Percentiles rank a stretch among this genome's conserved stretches.
Conservation (phyloP, 2,113 vertebrate genomes). For the Callopanchax toddi region DNA sequence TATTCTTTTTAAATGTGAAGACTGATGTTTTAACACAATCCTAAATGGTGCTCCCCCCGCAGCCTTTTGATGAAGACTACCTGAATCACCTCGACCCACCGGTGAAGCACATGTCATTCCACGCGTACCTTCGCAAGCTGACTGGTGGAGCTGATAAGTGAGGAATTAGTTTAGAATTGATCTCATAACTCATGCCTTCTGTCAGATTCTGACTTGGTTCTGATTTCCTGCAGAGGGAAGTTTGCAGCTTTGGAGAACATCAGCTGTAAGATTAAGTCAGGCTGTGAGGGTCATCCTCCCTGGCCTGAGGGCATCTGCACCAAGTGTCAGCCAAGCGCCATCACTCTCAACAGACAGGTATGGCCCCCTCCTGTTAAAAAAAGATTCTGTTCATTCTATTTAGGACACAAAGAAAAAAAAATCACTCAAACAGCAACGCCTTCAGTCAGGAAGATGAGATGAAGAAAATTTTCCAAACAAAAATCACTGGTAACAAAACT, state of each 20-base stretch:
- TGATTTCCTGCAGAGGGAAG: slow-evolving; percentile 85
- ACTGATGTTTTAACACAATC: not conserved
- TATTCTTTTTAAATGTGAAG: not conserved
- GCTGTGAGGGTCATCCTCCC: slow-evolving; percentile 95
- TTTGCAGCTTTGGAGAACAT: slow-evolving; percentile 98
- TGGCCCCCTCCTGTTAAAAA: not conserved
- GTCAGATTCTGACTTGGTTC: not conserved
- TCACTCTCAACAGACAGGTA: slow-evolving; percentile 97
- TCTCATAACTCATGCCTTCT: rapidly evolving
- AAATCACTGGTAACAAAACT: too few relatives aligned
- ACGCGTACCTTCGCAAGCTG: slow-evolving; percentile 98
- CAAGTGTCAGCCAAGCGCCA: slow-evolving; percentile 97
- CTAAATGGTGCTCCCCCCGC: slow-evolving; percentile 24
- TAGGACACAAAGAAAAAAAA: too few relatives aligned
- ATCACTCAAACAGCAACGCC: too few relatives aligned
- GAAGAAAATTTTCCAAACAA: too few relatives aligned
- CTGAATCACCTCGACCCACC: slow-evolving; percentile 98
- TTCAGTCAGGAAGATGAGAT: too few relatives aligned
- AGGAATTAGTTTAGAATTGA: slow-evolving; percentile 50
- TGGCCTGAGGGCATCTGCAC: slow-evolving; percentile 99
- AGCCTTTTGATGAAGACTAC: slow-evolving; percentile 99
- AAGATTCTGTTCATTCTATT: rapidly evolving
- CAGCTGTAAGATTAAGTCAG: slow-evolving; percentile 98
- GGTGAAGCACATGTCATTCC: slow-evolving; percentile 99
- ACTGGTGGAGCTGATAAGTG: slow-evolving; percentile 97